A percentile compares a stretch with the other conserved stretches of the same genome.
Conservation (phyloP, 2,888 invertebrate genomes). For the Pilophorus perplexus region DNA sequence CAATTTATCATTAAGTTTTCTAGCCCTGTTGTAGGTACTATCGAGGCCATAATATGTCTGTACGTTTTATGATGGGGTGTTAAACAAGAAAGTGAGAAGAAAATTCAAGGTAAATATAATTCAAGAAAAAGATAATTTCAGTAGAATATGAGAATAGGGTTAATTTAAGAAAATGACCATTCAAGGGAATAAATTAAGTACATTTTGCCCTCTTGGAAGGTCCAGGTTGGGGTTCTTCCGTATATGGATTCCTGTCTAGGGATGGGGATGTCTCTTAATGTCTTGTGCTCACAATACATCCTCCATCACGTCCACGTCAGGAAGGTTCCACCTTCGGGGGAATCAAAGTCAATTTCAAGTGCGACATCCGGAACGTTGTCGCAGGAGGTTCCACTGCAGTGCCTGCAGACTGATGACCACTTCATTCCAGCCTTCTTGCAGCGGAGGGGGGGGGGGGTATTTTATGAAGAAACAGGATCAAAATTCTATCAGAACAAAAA, state of each 20-base stretch:
- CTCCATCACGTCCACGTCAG: slow-evolving; percentile 3
- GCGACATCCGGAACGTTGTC: slow-evolving; percentile 1
- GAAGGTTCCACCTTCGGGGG: neutral
- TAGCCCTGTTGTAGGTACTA: slow-evolving; percentile 3
- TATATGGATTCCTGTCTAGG: neutral
- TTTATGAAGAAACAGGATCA: neutral
- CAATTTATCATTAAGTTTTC: too few relatives aligned
- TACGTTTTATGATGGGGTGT: too few relatives aligned
- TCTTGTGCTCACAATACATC: slow-evolving; percentile 4
- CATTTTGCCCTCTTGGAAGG: slow-evolving; percentile 13
- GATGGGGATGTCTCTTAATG: slow-evolving; percentile 10
- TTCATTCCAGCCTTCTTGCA: neutral
- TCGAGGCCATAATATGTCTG: too few relatives aligned
- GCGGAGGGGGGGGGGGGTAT: too few relatives aligned
- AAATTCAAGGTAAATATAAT: too few relatives aligned
- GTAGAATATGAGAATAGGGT: neutral
- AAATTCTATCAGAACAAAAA: too few relatives aligned
- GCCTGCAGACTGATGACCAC: slow-evolving; percentile 9
- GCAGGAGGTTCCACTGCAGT: slow-evolving; percentile 7
- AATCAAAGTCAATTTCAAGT: slow-evolving; percentile 6
- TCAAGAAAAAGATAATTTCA: slow-evolving; percentile 10
- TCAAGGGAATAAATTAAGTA: slow-evolving; percentile 16
- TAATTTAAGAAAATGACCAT: neutral
- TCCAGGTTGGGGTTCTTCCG: neutral
- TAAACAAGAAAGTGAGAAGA: too few relatives aligned